Conservation (phyloP, 2,888 invertebrate species). For the Peribatodes rhomboidaria region DNA sequence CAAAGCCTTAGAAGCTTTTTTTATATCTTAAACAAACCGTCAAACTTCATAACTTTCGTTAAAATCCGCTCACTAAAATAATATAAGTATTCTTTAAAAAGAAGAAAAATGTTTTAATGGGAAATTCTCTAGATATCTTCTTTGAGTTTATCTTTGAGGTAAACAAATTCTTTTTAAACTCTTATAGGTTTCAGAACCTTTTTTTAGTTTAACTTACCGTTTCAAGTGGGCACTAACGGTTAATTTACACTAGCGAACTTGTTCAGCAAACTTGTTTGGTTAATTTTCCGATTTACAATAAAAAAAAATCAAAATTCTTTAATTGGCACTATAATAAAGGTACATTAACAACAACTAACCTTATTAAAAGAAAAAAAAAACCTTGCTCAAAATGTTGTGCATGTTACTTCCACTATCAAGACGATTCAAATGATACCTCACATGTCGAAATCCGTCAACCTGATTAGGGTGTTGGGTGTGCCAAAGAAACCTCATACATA, state of each 20-base stretch:
- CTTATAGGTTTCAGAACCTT: slow-evolving; percentile 39
- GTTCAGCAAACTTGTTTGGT: neutral
- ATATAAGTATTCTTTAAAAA: slow-evolving; percentile 16
- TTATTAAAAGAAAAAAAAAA: no score
- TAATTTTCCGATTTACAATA: no score
- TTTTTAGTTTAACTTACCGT: slow-evolving; percentile 37
- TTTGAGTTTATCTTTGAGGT: slow-evolving; percentile 58
- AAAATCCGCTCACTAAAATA: slow-evolving; percentile 29
- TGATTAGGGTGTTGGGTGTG: no score
- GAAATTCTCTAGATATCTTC: slow-evolving; percentile 43
- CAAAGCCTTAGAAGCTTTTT: neutral
- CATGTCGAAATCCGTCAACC: no score
- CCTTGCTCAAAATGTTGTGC: no score
- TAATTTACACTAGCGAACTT: neutral
- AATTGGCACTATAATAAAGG: no score
- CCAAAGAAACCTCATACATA: no score
- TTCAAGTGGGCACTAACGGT: slow-evolving; percentile 21
- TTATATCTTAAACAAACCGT: slow-evolving; percentile 19
- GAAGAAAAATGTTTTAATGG: slow-evolving; percentile 42
- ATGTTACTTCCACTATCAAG: no score
- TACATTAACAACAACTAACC: no score
- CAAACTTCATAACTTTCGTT: slow-evolving; percentile 21
- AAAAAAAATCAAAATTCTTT: no score
- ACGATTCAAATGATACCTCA: no score
- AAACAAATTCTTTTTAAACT: slow-evolving; percentile 63